A percentile compares a stretch with the other conserved stretches of the same genome.
Conservation (phyloP, 2,888 invertebrate species). For the Patella ulyssiponensis region DNA sequence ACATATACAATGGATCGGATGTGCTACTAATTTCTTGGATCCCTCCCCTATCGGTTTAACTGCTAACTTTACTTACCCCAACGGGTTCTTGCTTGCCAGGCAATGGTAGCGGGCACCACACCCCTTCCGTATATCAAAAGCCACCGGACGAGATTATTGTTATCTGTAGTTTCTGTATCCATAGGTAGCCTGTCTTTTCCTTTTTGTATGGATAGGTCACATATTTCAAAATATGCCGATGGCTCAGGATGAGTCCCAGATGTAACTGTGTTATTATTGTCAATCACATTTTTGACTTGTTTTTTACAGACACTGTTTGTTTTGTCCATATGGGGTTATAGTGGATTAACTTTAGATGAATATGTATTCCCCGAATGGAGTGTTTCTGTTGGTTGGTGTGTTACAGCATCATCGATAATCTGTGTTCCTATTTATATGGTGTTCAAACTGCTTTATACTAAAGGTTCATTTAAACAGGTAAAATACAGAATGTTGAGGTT, state of each 20-base stretch:
- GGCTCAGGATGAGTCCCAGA: neutral
- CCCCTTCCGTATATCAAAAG: too few species aligned
- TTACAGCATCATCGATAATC: slow-evolving; percentile 56
- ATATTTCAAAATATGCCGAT: too few species aligned
- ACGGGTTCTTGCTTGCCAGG: too few species aligned
- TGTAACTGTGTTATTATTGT: neutral
- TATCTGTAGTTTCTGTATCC: too few species aligned
- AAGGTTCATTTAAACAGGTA: slow-evolving; percentile 47
- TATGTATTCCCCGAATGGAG: slow-evolving; percentile 51
- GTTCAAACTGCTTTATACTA: slow-evolving; percentile 50
- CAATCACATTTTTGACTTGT: neutral
- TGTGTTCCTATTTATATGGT: slow-evolving; percentile 60
- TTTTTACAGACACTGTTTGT: slow-evolving; percentile 45
- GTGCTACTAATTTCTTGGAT: too few species aligned
- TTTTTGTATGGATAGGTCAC: too few species aligned
- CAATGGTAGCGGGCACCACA: too few species aligned
- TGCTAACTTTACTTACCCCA: too few species aligned
- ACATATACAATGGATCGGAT: too few species aligned
- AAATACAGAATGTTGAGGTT: neutral
- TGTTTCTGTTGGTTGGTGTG: slow-evolving; percentile 49
- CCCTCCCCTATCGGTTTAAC: too few species aligned
- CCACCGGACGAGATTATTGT: too few species aligned
- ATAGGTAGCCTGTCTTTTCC: too few species aligned
- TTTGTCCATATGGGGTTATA: slow-evolving; percentile 46
- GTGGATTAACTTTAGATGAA: slow-evolving; percentile 29